These are phyloP conservation scores for Piezodorus guildinii DNA, from an alignment of 1,140 invertebrate genomes.

Conservation along the genomic window DNA sequence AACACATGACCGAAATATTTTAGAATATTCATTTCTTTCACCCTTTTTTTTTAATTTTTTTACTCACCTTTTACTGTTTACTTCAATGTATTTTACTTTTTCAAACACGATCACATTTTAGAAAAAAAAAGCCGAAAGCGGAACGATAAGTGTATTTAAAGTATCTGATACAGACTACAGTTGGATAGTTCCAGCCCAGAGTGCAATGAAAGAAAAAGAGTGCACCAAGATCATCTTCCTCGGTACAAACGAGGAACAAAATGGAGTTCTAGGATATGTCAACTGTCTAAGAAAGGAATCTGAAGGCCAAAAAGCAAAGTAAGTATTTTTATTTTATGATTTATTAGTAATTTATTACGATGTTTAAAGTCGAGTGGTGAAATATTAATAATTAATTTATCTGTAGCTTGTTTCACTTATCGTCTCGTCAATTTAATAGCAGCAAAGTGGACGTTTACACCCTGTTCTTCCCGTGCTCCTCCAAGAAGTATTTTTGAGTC, in stretches of 20 bases:
- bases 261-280: conserved; percentile 73
- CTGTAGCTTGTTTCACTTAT: too few species aligned
- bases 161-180: conserved; percentile 34
- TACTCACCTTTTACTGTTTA: neutral
- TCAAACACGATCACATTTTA: too few species aligned
- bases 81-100: neutral
- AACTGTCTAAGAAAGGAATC: conserved; percentile 61
- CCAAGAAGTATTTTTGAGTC: too few species aligned
- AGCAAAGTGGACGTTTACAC: too few species aligned
- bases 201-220: conserved; percentile 41
- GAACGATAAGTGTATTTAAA: conserved; percentile 27
- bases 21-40: neutral
- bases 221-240: conserved; percentile 41
- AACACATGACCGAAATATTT: neutral
- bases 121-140: neutral
- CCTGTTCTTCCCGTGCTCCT: too few species aligned
- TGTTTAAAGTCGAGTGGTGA: too few species aligned
- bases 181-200: conserved; percentile 44
- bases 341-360: too few species aligned
- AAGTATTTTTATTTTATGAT: too few species aligned
- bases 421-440: too few species aligned
- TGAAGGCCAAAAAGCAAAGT: conserved; percentile 42
- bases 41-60: neutral
- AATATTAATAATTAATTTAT: too few species aligned
- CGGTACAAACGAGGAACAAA: conserved; percentile 47